phyloP scores from a whole-genome alignment of 2,888 invertebrate species.

The Trissolcus japonicus region DNA sequence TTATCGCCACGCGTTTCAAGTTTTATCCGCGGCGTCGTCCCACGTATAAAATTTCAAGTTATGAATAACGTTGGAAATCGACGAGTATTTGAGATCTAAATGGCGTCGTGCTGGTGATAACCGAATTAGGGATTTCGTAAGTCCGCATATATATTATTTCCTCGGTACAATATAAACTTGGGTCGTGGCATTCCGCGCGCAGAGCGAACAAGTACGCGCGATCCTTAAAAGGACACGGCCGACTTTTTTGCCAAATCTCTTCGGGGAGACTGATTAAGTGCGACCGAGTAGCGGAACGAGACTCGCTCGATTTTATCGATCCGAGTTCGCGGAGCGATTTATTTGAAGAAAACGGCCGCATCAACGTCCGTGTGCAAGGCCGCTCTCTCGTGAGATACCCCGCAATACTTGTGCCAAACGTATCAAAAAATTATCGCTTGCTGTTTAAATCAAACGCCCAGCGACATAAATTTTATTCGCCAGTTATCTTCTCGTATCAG shows the following conservation, averaged over 20 bases:
- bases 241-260: conserved; percentile 38
- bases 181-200: conserved; percentile 26
- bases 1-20: neutral
- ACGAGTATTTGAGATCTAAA: conserved; percentile 18
- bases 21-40: conserved; percentile 10
- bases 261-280: conserved; percentile 45
- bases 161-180: conserved; percentile 25
- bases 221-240: conserved; percentile 43
- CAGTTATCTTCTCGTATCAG: too few species aligned
- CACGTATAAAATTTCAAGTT: conserved; percentile 9
- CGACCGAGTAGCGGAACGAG: conserved; percentile 40
- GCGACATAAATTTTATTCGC: conserved; percentile 11
- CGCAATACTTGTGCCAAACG: conserved; percentile 15
- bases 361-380: conserved; percentile 48
- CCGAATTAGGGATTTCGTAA: conserved; percentile 26
- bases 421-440: conserved; percentile 33
- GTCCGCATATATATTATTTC: conserved; percentile 17
- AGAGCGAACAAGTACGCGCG: conserved; percentile 18
- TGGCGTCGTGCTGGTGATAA: conserved; percentile 19
- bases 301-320: conserved; percentile 49
- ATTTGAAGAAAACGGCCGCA: conserved; percentile 51
- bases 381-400: conserved; percentile 25
- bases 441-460: conserved; percentile 27
- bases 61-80: conserved; percentile 9
- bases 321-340: conserved; percentile 43